Base-by-base conservation (phyloP, 1,140 invertebrate species). In the Temnothorax curvispinosus region DNA sequence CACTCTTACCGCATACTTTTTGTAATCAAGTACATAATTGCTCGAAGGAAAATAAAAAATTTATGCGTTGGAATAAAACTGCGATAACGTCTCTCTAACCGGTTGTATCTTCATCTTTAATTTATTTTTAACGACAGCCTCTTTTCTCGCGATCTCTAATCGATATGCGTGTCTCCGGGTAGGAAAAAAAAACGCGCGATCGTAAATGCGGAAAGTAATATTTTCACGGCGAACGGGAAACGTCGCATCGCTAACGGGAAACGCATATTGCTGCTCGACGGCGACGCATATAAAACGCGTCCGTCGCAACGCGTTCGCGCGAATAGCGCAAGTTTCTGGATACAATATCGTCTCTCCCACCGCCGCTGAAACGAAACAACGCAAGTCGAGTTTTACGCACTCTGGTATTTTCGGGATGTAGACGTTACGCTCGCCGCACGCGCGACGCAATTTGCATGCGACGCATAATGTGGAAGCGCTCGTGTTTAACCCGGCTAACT, bases 131-230 rank as follows among this genome's bases (percentile, higher is more conserved):
- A 21, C 11, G 13, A 41, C 13, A 50, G 21, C 11, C 38, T 35
- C 41, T 71, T 74, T 74, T 82, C n/a, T 72, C 52, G 21, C n/a
- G 27, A 1, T 2, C 8, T 72, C 18, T 32, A 21, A 18, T 82
- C 38, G 38, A n/a, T 27, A 27, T 21, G n/a, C 41, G 41, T 15
- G n/a, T 56, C 54, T 3, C 27, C 6, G 21, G 32, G 50, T 44
- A 27, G 44, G 58, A 71, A 81, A 71, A 81, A 71, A 5, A 18
- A 60, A 74, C 41, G 52, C 38, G 18, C 41, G 54, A 58, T 82
- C 67, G 67, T 84, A 74, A 84, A 84, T 21, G 78, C 35, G 35
- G 18, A 82, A 84, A 84, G 54, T 84, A 81, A 74, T 74, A 60
- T 60, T 67, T 84, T 54, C 69, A 38, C n/a, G 78, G 32, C 44